Evolutionary conservation across 2,888 invertebrate genomes (phyloP).

Genomic region (Ceratothoa steindachneri): DNA sequence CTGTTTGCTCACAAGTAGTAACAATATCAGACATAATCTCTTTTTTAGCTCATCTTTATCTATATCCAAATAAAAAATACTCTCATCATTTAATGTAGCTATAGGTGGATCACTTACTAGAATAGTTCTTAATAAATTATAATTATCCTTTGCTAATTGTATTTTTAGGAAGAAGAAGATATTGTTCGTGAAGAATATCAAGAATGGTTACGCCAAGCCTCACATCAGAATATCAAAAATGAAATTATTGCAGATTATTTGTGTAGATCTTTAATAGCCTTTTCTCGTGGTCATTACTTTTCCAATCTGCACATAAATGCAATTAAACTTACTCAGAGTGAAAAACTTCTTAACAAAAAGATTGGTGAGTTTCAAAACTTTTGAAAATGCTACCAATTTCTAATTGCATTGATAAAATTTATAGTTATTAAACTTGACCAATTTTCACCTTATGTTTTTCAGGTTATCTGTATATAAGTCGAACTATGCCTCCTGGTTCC

Average conservation of each 20-base stretch:
- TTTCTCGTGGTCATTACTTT: conserved; percentile 27
- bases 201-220: conserved; percentile 8
- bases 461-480: conserved; percentile 28
- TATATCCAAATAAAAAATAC: too few relatives aligned
- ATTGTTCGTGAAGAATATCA: background rate
- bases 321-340: conserved; percentile 37
- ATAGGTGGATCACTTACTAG: too few relatives aligned
- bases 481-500: conserved; percentile 29
- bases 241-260: conserved; percentile 17
- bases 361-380: conserved; percentile 33
- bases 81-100: too few relatives aligned
- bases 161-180: conserved; percentile 2
- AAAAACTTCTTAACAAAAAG: conserved; percentile 29
- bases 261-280: conserved; percentile 38
- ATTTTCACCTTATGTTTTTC: background rate
- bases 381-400: too few relatives aligned
- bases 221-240: conserved; percentile 24
- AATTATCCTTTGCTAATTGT: background rate
- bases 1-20: too few relatives aligned
- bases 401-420: background rate
- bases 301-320: conserved; percentile 41
- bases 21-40: too few relatives aligned
- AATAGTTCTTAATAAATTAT: too few relatives aligned
- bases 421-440: background rate
- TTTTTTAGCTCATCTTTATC: too few relatives aligned